Conservation (phyloP, 2,113 vertebrate genomes). For the Eptatretus burgeri region DNA sequence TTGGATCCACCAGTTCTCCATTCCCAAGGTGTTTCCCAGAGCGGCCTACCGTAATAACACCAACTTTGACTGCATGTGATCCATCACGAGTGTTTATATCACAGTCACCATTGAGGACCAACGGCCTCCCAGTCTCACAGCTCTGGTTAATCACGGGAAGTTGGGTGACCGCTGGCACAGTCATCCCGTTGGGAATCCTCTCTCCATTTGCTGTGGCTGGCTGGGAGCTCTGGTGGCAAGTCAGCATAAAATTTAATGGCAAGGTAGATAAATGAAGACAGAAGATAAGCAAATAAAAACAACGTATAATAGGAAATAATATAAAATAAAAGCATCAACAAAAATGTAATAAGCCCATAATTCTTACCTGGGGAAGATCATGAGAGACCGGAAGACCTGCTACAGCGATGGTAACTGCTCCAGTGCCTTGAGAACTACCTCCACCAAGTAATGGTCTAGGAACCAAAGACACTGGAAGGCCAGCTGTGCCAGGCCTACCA, state of each 20-base stretch:
- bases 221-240: too few species aligned
- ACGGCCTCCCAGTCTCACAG: too few species aligned
- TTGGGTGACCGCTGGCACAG: neutral
- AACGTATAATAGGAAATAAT: neutral
- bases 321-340: neutral
- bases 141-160: neutral
- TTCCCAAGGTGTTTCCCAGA: conserved; percentile 68
- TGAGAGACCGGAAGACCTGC: too few species aligned
- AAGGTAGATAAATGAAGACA: neutral
- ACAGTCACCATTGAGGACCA: conserved; percentile 8
- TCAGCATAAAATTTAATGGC: neutral
- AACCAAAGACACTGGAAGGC: too few species aligned
- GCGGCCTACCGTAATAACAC: conserved; percentile 3
- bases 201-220: too few species aligned
- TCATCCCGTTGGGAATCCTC: too few species aligned
- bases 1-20: conserved; percentile 29
- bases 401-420: too few species aligned
- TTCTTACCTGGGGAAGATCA: too few species aligned
- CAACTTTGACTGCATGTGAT: conserved; percentile 6
- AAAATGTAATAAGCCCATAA: too few species aligned
- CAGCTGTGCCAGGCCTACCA: too few species aligned
- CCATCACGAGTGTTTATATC: conserved; percentile 9
- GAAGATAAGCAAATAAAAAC: neutral
- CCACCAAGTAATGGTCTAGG: too few species aligned
- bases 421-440: too few species aligned